Base-by-base conservation (phyloP, 1,140 invertebrate genomes). In the Nixonia krombeini region DNA sequence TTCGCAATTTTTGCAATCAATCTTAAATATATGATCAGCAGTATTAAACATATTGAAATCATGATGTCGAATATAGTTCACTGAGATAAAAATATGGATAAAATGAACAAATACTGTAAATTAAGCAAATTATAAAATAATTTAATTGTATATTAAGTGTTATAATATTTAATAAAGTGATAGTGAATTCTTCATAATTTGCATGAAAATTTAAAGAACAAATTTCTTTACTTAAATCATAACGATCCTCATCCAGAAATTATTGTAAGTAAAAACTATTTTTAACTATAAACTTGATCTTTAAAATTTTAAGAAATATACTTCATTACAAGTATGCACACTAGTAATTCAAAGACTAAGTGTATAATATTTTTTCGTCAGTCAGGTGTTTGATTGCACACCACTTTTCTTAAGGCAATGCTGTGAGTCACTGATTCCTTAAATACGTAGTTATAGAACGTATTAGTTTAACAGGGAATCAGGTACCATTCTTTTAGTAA, bases 331-430 rank as follows among this genome's bases (percentile, higher is more conserved):
- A 62, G 42, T 76, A 75, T 70, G 64, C n/a, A n/a, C 69, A 71
- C 57, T 70, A 77, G 72, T 70, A 77, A 74, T 83, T 78, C 72
- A 80, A 80, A 78, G 78, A 82, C 78, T 81, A 82, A 75, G 74
- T 80, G 79, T 66, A 49, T 38, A 42, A 66, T 63, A 72, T 69
- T 77, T 51, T 74, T 61, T 31, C n/a, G 74, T 83, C 81, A 82
- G 81, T 83, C 81, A 78, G 77, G 77, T 76, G 79, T 67, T 72
- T 70, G 1, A 53, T 66, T 57, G 56, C 42, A 44, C 72, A 69
- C 75, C 78, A 82, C 72, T 75, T 70, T 72, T 58, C 47, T 74
- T 82, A 83, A 83, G 80, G 80, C 81, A 81, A 80, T 83, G 73
- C 63, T 79, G 79, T 80, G 80, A 83, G 72, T 76, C 41, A 44